Base-by-base conservation (phyloP, 2,888 invertebrate species). In the Dasypogon diadema region DNA sequence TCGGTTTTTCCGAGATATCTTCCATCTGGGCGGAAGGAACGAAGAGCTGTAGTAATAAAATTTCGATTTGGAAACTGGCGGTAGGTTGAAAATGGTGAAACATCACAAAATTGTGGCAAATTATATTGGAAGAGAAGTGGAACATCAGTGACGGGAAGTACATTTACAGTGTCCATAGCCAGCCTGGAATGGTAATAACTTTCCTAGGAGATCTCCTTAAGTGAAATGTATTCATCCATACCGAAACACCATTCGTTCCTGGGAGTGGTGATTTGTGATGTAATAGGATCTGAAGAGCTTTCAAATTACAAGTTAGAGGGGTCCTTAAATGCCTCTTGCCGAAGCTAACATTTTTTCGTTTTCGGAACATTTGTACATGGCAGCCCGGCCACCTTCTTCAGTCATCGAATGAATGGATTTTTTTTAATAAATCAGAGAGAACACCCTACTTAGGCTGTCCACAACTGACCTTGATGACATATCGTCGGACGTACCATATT, bases 101-200 rank as follows among this genome's bases (percentile, higher is more conserved):
- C 5, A 42, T 42, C 12, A 10, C 37, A 21, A 37, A 60, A 60
- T 60, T 60, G 21, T 21, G 37, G 60, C 37, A 37, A 60, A 37
- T 60, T 34, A 60, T 60, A 60, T 60, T 60, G 60, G 21, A 30
- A n/a, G n/a, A n/a, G 34, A 12, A 37, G 37, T 60, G 21, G 1
- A 42, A 37, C 42, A 37, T 60, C 30, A 60, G 18, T 21, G 37
- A 16, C 16, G 8, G 16, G 37, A 12, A 18, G 12, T 42, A 42
- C n/a, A 42, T 42, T 12, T 42, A 12, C 42, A 42, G 42, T 12
- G 12, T 42, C 42, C n/a, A 42, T 42, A 42, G 42, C n/a, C 8
- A 42, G 42, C 34, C 12, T 21, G 60, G n/a, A 16, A 14, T 37
- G 18, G 60, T 37, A 21, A 8, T 37, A 37, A 60, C 18, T 3